Evolutionary conservation across 2,888 invertebrate genomes (phyloP), one percentile per base, ranked within the genome.

Genomic region (Chrysolina americana): DNA sequence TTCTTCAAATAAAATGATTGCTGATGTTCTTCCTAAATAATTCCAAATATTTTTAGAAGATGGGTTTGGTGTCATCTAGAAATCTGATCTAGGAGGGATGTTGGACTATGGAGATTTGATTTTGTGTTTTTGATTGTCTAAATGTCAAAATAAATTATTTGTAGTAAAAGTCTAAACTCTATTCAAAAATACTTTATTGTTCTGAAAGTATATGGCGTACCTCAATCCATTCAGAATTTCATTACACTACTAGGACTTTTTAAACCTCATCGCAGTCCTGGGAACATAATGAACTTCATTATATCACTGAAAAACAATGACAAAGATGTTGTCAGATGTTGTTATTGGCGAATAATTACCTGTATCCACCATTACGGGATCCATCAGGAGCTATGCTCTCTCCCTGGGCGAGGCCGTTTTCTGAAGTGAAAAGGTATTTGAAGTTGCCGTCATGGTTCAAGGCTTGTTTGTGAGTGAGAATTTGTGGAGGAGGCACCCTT

Each of bases 311-410:
- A n/a, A n/a, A n/a, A n/a, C n/a, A n/a, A n/a, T n/a, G n/a, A n/a
- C n/a, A n/a, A n/a, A n/a, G n/a, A n/a, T n/a, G n/a, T n/a, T n/a
- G n/a, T n/a, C n/a, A n/a, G n/a, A n/a, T n/a, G n/a, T n/a, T 28
- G 28, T 2, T 2, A 28, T 28, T 47, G 2, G 15, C n/a, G 8
- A n/a, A 41, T 48, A 0, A 28, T 72, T 63, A 76, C 76, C 76
- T 82, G 80, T 86, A 86, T 23, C 84, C 85, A 10, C 93, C 93
- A 1, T 91, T 90, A 74, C 93, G 87, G 62, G 91, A 91, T 5
- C 93, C 93, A 79, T 93, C 93, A 0, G 93, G 93, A 41, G 91
- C 90, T 47, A 93, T 93, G 76, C 90, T 90, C 83, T 93, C 93
- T 0, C 93, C 93, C 9, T 92, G 93, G 0, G 92, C 91, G 6